Base-by-base conservation (phyloP, 2,797 vertebrate species). In the Lepus townsendii region DNA sequence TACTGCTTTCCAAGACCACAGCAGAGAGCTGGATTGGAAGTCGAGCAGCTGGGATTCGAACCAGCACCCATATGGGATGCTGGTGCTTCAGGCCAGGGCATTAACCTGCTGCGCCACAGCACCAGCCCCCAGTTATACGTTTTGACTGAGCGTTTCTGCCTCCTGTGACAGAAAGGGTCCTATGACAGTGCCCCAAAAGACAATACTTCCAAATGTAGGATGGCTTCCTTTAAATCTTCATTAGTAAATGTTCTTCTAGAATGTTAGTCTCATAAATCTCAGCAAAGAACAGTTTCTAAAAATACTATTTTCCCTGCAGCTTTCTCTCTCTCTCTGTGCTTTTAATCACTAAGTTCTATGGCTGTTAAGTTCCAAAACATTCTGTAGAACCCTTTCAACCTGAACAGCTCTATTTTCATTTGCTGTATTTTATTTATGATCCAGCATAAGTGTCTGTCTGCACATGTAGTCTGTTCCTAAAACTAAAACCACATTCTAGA, bases 381-480 rank as follows among this genome's bases (percentile, higher is more conserved):
- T 20, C 52, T 17, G 7, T 26, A n/a, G 19, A 38, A 9, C 5
- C 60, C 80, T 83, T 76, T 42, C 92, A 79, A 73, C 38, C 17
- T 76, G 88, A 80, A 86, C 0, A 22, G 20, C 22, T 71, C 63
- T 91, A 91, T 7, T 88, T 90, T 78, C 69, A 91, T 85, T 73
- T 85, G 73, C 38, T 95, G 69, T 92, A 62, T 72, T 84, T 88
- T 77, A 62, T 89, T 78, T 93, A 82, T 83, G 87, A 93, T 24
- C 94, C 60, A 42, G 27, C 12, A 12, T n/a, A 69, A 27, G 30
- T 17, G 2, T 75, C 77, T 94, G 75, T 84, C 71, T 95, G 90
- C 13, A 89, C 83, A 93, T 66, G 65, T 65, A 93, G 42, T 92
- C 75, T 85, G 5, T 38, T 66, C 24, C 90, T 95, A 92, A 95